A percentile compares a stretch with the other conserved stretches of the same genome.
Evolutionary conservation across 2,797 vertebrate species (phyloP).

Genomic region (Gymnopithys bicolor): DNA sequence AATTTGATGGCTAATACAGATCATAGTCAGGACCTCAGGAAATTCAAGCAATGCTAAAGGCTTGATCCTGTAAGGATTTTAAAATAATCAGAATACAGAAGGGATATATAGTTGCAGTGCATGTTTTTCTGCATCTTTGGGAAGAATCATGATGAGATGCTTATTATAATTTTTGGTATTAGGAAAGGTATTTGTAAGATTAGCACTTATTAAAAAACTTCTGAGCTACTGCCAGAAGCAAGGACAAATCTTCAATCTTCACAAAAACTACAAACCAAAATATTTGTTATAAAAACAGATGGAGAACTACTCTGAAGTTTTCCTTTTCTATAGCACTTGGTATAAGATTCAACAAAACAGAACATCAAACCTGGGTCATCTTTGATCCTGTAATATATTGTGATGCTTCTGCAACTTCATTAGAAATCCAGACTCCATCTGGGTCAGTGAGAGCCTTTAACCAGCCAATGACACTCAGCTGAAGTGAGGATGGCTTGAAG

Average conservation of each 20-base stretch:
- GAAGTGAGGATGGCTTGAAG: constrained; percentile 71
- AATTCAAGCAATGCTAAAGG: background rate
- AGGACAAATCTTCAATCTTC: background rate
- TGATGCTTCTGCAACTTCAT: constrained; percentile 73
- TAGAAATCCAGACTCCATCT: constrained; percentile 75
- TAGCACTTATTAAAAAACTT: background rate
- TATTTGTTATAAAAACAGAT: background rate
- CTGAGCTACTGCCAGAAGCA: background rate
- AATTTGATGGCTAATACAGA: background rate
- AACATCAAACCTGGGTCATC: constrained; percentile 79
- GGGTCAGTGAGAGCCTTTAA: constrained; percentile 83
- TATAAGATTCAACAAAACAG: background rate
- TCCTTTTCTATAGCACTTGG: background rate
- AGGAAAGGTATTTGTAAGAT: background rate
- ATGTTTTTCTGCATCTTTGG: background rate
- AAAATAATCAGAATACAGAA: background rate
- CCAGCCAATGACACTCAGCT: constrained; percentile 75
- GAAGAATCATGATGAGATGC: background rate
- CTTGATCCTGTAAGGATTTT: background rate
- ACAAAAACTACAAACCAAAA: background rate
- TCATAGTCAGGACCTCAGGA: background rate
- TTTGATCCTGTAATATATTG: constrained; percentile 72
- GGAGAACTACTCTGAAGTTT: background rate
- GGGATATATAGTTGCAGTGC: background rate
- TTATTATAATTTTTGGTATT: background rate